These are phyloP conservation scores for Heliornis fulica DNA, from an alignment of 2,113 vertebrate species.

Conservation along the genomic window DNA sequence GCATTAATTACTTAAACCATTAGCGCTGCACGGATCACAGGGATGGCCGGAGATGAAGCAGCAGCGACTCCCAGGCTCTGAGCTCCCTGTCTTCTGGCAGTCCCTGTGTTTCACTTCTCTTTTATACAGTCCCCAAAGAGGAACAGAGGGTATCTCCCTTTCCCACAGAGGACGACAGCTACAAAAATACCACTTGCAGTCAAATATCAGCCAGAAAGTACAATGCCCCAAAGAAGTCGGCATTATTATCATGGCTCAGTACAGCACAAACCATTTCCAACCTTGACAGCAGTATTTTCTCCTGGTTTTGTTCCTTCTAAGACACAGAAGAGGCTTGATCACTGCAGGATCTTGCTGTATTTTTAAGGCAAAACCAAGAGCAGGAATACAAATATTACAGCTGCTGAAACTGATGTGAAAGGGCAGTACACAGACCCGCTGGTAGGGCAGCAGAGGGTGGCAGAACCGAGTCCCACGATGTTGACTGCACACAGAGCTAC, in stretches of 20 bases:
- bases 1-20: accelerated
- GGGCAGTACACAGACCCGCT: not conserved
- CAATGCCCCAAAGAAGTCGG: not conserved
- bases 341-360: not conserved
- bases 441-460: no score
- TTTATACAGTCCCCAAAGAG: not conserved
- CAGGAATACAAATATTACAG: not conserved
- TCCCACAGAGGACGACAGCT: not conserved
- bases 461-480: not conserved
- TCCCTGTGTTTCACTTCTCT: not conserved
- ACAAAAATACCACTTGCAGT: accelerated
- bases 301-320: not conserved
- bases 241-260: not conserved
- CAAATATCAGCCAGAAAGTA: not conserved
- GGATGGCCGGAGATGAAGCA: not conserved
- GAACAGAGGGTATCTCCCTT: not conserved
- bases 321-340: not conserved
- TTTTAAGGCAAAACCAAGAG: not conserved
- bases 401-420: not conserved
- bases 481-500: not conserved
- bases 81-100: not conserved
- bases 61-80: not conserved
- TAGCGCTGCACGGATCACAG: accelerated
- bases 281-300: not conserved
- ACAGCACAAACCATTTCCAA: not conserved